Conservation (phyloP, 2,888 invertebrate genomes). For the Drosophila stalkeri region DNA sequence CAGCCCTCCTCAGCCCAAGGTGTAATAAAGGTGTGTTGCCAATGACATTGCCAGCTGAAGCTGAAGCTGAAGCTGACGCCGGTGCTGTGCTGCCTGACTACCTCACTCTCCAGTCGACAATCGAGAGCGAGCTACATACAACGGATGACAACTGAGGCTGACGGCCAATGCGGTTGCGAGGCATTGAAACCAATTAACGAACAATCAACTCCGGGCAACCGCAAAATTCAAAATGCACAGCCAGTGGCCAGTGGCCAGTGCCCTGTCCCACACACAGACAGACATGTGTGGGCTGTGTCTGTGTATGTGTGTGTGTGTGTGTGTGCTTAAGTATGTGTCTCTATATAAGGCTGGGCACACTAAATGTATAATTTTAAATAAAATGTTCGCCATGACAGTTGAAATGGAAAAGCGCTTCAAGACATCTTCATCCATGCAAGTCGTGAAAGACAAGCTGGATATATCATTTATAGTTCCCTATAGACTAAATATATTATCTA, state of each 20-base stretch:
- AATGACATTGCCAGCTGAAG: slow-evolving; percentile 2
- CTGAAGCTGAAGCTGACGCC: not conserved
- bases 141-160: slow-evolving; percentile 33
- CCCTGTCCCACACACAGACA: slow-evolving; percentile 5
- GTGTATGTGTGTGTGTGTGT: slow-evolving; percentile 4
- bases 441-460: not conserved
- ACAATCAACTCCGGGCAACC: slow-evolving; percentile 73
- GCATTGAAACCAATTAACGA: slow-evolving; percentile 74
- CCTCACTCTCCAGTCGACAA: slow-evolving; percentile 2
- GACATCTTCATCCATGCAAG: not conserved
- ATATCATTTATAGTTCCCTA: not conserved
- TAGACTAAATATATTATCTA: not conserved
- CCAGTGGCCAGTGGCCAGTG: slow-evolving; percentile 32
- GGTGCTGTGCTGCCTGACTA: not conserved
- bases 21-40: slow-evolving; percentile 15
- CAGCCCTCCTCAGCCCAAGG: not conserved
- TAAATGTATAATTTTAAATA: slow-evolving; percentile 29
- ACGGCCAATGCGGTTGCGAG: slow-evolving; percentile 57
- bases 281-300: not conserved
- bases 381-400: slow-evolving; percentile 20
- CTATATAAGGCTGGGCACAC: slow-evolving; percentile 7
- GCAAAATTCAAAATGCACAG: slow-evolving; percentile 66
- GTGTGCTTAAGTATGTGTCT: not conserved
- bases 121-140: slow-evolving; percentile 21
- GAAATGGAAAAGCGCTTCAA: slow-evolving; percentile 36